A percentile compares a stretch with the other conserved stretches of the same genome.
phyloP scores from a whole-genome alignment of 1,140 invertebrate species.

The Sycophaga agraensis region DNA sequence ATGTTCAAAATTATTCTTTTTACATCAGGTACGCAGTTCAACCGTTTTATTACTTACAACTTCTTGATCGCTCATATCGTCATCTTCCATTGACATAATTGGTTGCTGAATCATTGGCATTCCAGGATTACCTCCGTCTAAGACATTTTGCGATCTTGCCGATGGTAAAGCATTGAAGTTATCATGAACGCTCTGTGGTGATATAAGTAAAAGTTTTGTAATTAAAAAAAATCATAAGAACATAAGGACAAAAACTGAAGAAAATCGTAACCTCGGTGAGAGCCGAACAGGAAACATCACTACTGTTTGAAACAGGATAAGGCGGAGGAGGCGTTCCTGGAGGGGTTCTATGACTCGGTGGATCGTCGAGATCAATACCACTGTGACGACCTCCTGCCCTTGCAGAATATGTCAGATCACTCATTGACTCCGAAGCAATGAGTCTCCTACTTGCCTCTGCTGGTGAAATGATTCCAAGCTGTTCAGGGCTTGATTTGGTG shows the following conservation, averaged over 20 bases:
- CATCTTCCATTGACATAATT: conserved; percentile 94
- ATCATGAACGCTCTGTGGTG: conserved; percentile 40
- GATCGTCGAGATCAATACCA: conserved; percentile 40
- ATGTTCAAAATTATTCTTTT: no score
- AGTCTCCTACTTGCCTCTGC: conserved; percentile 57
- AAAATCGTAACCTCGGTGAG: conserved; percentile 47
- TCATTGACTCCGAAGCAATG: conserved; percentile 66
- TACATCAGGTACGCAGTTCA: no score
- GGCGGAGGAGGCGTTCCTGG: conserved; percentile 86
- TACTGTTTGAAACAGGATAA: conserved; percentile 62
- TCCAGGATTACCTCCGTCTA: conserved; percentile 46
- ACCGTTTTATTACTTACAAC: conserved; percentile 67
- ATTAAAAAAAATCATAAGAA: no score
- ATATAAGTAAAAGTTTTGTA: not conserved
- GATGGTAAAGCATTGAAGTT: conserved; percentile 43
- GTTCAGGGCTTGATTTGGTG: conserved; percentile 71
- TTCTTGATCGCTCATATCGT: conserved; percentile 85
- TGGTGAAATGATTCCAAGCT: conserved; percentile 57
- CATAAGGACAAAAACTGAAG: no score
- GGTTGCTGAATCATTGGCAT: conserved; percentile 64
- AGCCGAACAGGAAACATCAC: conserved; percentile 46
- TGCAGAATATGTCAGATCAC: conserved; percentile 56
- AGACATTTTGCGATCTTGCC: conserved; percentile 34
- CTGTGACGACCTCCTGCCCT: conserved; percentile 32
- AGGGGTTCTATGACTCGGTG: conserved; percentile 63